A percentile compares a stretch with the other conserved stretches of the same genome.
These are phyloP conservation scores for Dermatemys mawii DNA, from an alignment of 2,113 vertebrate species.

Conservation along the genomic window DNA sequence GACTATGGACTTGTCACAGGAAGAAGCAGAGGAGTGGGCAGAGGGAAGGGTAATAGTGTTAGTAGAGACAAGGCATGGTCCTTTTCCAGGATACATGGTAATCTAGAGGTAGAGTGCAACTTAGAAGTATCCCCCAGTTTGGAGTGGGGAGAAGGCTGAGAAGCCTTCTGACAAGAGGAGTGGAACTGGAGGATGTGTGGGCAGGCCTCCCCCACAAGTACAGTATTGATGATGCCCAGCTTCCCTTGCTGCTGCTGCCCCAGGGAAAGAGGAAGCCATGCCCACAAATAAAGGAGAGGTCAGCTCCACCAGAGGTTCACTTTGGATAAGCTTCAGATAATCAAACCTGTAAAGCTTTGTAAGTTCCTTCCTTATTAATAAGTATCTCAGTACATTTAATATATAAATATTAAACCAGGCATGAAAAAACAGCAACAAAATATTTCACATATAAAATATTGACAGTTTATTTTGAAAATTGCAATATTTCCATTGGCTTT, in stretches of 20 bases:
- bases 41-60: constrained; percentile 18
- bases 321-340: background rate
- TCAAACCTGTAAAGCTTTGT: background rate
- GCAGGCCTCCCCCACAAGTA: constrained; percentile 11
- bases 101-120: background rate
- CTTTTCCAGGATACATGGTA: constrained; percentile 45
- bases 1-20: constrained; percentile 41
- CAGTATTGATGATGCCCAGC: constrained; percentile 49
- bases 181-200: background rate
- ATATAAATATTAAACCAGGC: constrained; percentile 5
- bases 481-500: background rate
- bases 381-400: constrained; percentile 14
- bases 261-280: background rate
- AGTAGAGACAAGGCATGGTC: constrained; percentile 43
- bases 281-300: background rate
- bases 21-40: background rate
- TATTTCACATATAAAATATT: background rate
- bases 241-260: constrained; percentile 37
- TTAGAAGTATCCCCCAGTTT: background rate
- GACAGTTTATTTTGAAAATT: background rate
- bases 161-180: background rate
- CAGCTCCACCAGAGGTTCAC: background rate
- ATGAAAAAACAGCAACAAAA: constrained; percentile 12
- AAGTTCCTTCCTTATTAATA: background rate
- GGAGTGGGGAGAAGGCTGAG: background rate